A percentile compares a stretch with the other conserved stretches of the same genome.
These are phyloP conservation scores for Esperia sulphurella DNA, from an alignment of 2,888 invertebrate genomes.

Conservation along the genomic window DNA sequence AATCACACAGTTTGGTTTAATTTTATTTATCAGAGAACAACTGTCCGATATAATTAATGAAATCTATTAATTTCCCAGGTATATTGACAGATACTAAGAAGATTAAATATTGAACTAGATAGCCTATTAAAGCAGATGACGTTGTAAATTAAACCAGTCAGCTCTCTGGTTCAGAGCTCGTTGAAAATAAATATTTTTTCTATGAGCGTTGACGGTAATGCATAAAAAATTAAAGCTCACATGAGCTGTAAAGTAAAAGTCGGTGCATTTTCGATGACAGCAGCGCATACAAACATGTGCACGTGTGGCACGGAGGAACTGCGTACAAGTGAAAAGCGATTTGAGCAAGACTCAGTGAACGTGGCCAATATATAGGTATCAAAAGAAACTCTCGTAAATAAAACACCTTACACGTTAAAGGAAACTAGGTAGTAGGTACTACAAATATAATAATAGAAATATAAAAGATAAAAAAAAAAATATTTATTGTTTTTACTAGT, in stretches of 20 bases:
- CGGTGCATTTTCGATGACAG: constrained; percentile 55
- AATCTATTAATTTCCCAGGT: not conserved
- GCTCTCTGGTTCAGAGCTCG: constrained; percentile 16
- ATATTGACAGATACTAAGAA: not conserved
- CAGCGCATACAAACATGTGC: constrained; percentile 46
- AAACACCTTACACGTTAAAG: too few relatives aligned
- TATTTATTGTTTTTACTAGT: too few relatives aligned
- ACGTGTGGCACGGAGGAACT: constrained; percentile 26
- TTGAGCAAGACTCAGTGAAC: not conserved
- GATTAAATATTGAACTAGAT: not conserved
- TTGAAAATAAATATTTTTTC: constrained; percentile 51
- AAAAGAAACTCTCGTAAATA: too few relatives aligned
- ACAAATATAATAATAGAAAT: too few relatives aligned
- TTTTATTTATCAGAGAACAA: not conserved
- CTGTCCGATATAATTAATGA: not conserved
- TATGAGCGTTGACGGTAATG: constrained; percentile 34
- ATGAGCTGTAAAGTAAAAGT: constrained; percentile 23
- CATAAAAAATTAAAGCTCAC: constrained; percentile 37
- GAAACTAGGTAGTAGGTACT: too few relatives aligned
- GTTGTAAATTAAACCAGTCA: constrained; percentile 4
- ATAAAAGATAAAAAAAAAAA: too few relatives aligned
- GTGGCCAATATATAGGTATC: too few relatives aligned
- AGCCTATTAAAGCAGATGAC: not conserved
- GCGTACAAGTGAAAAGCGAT: not conserved
- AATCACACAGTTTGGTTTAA: not conserved